Evolutionary conservation across 2,797 vertebrate genomes (phyloP).

Genomic region (Numenius phaeopus): DNA sequence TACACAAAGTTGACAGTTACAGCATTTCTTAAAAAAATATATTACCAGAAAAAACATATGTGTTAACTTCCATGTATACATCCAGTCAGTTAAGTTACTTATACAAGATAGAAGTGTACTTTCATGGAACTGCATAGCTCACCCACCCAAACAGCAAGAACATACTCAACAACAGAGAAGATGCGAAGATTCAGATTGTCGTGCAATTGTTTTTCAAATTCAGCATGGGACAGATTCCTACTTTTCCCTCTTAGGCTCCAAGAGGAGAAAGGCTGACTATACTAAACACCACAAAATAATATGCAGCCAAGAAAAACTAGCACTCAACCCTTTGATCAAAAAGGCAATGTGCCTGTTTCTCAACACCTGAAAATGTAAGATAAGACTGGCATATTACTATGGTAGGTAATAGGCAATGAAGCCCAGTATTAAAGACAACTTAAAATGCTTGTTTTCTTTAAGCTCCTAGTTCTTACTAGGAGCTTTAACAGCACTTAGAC

Average conservation of each 20-base stretch:
- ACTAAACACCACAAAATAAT: background rate
- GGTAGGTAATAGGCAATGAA: background rate
- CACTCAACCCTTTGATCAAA: background rate
- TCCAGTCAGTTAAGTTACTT: background rate
- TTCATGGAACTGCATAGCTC: background rate
- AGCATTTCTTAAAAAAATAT: background rate
- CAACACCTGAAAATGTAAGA: background rate
- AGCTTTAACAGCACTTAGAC: background rate
- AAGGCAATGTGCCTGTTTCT: background rate
- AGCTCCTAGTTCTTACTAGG: background rate
- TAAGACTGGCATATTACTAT: background rate
- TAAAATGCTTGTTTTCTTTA: background rate
- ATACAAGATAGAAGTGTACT: background rate
- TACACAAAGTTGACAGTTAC: background rate
- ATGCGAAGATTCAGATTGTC: background rate
- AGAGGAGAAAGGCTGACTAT: background rate
- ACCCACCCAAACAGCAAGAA: background rate
- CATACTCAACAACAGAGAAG: background rate
- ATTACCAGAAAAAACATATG: background rate
- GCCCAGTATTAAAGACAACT: background rate
- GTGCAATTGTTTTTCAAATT: background rate
- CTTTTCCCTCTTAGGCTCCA: background rate
- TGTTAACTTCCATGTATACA: background rate
- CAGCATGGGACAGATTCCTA: background rate
- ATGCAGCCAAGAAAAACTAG: background rate